Conservation (phyloP, 2,888 invertebrate species). For the Eurytoma adleriae region DNA sequence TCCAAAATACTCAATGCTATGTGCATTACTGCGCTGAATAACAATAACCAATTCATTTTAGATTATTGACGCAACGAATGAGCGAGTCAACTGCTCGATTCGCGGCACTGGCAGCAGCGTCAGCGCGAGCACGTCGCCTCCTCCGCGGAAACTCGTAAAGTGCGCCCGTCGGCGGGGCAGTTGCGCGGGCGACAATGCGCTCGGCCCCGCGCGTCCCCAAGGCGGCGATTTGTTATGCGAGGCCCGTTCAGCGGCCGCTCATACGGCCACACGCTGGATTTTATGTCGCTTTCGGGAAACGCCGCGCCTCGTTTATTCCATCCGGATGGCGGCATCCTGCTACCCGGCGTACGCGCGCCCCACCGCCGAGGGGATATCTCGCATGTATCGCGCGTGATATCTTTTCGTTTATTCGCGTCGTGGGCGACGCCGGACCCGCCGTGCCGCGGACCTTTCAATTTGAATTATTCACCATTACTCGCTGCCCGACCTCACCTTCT, state of each 20-base stretch:
- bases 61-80: too few relatives aligned
- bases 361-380: neutral
- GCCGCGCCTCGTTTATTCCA: slow-evolving; percentile 35
- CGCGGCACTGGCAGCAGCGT: neutral
- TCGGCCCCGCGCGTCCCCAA: slow-evolving; percentile 14
- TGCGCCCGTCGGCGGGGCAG: slow-evolving; percentile 10
- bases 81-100: neutral
- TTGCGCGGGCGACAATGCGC: slow-evolving; percentile 27
- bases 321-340: slow-evolving; percentile 22
- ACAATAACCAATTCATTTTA: too few relatives aligned
- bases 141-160: slow-evolving; percentile 47
- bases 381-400: slow-evolving; percentile 17
- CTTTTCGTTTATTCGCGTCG: slow-evolving; percentile 34
- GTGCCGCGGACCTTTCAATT: neutral
- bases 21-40: too few relatives aligned
- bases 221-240: slow-evolving; percentile 68
- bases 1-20: too few relatives aligned
- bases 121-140: slow-evolving; percentile 22
- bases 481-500: too few relatives aligned
- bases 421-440: neutral
- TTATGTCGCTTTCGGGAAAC: slow-evolving; percentile 71
- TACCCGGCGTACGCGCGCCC: neutral
- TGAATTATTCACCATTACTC: too few relatives aligned
- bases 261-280: slow-evolving; percentile 58
- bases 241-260: slow-evolving; percentile 59